These are phyloP conservation scores for Zygaena filipendulae DNA, from an alignment of 2,888 invertebrate genomes.

Conservation along the genomic window DNA sequence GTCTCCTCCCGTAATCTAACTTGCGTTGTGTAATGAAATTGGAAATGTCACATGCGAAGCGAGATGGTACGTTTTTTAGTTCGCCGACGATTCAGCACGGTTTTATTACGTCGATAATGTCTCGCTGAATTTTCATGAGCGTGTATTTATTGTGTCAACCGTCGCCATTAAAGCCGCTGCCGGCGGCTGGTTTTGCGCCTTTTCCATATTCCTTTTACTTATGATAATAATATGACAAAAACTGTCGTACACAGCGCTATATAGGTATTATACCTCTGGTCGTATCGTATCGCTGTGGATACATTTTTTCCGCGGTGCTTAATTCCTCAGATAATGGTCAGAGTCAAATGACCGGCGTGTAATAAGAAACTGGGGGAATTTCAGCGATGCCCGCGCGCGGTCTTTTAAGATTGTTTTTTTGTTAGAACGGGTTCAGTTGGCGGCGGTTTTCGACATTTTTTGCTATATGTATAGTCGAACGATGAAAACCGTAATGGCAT, in stretches of 20 bases:
- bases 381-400: constrained; percentile 60
- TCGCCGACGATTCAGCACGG: constrained; percentile 11
- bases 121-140: constrained; percentile 60
- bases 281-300: constrained; percentile 44
- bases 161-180: constrained; percentile 28
- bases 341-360: constrained; percentile 61
- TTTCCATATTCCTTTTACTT: constrained; percentile 43
- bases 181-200: constrained; percentile 33
- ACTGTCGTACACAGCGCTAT: constrained; percentile 43
- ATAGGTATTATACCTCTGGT: constrained; percentile 61
- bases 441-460: constrained; percentile 56
- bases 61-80: no score
- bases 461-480: constrained; percentile 47
- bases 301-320: constrained; percentile 59
- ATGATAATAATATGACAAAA: constrained; percentile 54
- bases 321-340: constrained; percentile 64
- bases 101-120: constrained; percentile 29
- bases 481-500: constrained; percentile 69
- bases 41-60: no score
- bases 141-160: constrained; percentile 50
- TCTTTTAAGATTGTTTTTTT: constrained; percentile 61
- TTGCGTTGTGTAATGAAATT: constrained; percentile 39
- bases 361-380: constrained; percentile 62
- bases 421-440: constrained; percentile 42
- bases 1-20: no score